phyloP scores from a whole-genome alignment of 2,888 invertebrate species.

The Acanthosepion lycidas region DNA sequence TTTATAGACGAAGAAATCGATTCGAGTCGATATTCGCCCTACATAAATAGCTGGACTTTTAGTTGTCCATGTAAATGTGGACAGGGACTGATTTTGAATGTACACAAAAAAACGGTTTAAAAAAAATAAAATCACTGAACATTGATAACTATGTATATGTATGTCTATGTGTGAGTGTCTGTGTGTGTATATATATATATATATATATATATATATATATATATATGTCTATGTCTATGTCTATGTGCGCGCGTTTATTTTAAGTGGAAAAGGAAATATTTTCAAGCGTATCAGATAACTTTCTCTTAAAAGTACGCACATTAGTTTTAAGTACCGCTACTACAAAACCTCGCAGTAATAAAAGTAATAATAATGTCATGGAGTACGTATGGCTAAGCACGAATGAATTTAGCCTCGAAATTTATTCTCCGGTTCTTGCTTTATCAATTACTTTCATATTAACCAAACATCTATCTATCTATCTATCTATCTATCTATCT shows the following conservation, averaged over 20 bases:
- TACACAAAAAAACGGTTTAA: not conserved
- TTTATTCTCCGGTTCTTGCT: not conserved
- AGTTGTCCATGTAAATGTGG: not conserved
- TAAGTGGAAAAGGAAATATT: conserved; percentile 22
- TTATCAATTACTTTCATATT: not conserved
- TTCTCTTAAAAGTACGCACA: conserved; percentile 20
- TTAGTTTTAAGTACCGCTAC: not conserved
- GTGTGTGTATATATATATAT: not conserved
- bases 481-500: no score
- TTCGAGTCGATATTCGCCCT: not conserved
- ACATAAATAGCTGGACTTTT: not conserved
- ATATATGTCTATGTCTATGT: not conserved
- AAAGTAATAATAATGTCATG: not conserved
- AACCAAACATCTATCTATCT: no score
- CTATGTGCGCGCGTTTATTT: not conserved
- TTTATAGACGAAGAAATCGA: not conserved
- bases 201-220: not conserved
- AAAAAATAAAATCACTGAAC: not conserved
- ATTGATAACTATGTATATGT: not conserved
- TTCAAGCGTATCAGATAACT: conserved; percentile 20
- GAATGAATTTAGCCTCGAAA: not conserved
- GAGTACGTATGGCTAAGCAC: not conserved
- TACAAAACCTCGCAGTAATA: not conserved
- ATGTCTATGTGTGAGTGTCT: not conserved
- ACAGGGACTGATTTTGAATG: not conserved